Conservation (phyloP, 2,888 invertebrate genomes). For the Melanargia galathea region DNA sequence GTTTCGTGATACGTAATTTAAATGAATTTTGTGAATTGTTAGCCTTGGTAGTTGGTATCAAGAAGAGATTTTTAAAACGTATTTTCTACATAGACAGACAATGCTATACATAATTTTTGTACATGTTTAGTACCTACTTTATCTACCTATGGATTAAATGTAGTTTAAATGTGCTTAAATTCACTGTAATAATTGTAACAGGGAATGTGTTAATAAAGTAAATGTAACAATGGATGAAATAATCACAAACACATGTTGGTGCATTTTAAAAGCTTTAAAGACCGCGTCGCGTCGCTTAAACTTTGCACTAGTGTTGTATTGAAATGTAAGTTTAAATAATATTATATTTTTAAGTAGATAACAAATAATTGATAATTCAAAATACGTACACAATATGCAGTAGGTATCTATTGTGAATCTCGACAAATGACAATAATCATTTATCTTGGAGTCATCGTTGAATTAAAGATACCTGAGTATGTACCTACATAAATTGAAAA, state of each 20-base stretch:
- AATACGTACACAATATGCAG: slow-evolving; percentile 8
- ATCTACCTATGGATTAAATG: background rate
- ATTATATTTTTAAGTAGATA: slow-evolving; percentile 1
- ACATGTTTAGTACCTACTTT: background rate
- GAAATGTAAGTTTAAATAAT: slow-evolving; percentile 23
- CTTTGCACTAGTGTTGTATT: slow-evolving; percentile 22
- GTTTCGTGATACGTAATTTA: background rate
- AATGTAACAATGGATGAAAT: too few species aligned
- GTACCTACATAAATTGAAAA: background rate
- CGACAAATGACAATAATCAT: slow-evolving; percentile 49
- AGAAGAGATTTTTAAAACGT: background rate
- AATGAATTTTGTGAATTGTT: slow-evolving; percentile 3
- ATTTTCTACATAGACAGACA: background rate
- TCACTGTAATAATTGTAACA: background rate
- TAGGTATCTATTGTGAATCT: slow-evolving; percentile 28
- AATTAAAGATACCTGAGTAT: slow-evolving; percentile 36
- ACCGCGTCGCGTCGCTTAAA: slow-evolving; percentile 29
- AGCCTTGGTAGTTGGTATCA: slow-evolving; percentile 1
- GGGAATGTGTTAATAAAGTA: too few species aligned
- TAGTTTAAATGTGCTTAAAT: background rate
- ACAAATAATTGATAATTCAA: background rate
- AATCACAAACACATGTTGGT: slow-evolving; percentile 32
- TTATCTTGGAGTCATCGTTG: slow-evolving; percentile 37
- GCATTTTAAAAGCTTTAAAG: slow-evolving; percentile 43
- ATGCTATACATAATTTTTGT: background rate